These are phyloP conservation scores for Sitta carolinensis DNA, from an alignment of 2,797 vertebrate species.

Conservation along the genomic window DNA sequence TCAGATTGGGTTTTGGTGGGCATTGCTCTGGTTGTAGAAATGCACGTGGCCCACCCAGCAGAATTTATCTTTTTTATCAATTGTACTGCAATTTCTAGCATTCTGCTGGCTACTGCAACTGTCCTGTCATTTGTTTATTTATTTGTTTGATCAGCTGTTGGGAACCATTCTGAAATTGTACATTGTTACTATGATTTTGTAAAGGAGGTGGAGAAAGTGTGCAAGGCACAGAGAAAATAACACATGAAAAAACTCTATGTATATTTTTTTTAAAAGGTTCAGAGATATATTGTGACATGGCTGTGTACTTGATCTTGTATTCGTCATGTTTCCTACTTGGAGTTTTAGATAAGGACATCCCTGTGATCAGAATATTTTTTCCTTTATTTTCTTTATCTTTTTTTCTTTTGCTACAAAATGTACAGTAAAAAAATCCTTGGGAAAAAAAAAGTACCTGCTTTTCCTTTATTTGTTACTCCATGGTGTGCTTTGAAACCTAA, in stretches of 20 bases:
- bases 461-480: conserved; percentile 49
- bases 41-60: not conserved
- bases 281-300: conserved; percentile 81
- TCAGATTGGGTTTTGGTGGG: not conserved
- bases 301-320: conserved; percentile 78
- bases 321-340: conserved; percentile 83
- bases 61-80: not conserved
- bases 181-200: conserved; percentile 45
- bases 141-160: conserved; percentile 12
- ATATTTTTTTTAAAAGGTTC: conserved; percentile 49
- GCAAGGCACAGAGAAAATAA: conserved; percentile 36
- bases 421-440: conserved; percentile 74
- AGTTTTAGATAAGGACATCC: conserved; percentile 81
- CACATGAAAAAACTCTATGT: conserved; percentile 19
- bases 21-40: not conserved
- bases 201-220: not conserved
- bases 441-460: conserved; percentile 18
- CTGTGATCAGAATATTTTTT: conserved; percentile 85
- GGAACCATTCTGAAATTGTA: conserved; percentile 20
- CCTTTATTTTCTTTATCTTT: not conserved
- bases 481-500: conserved; percentile 48
- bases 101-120: conserved; percentile 22
- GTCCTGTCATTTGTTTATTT: not conserved
- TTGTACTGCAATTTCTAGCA: not conserved
- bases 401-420: conserved; percentile 75